These are phyloP conservation scores for Neomonachus schauinslandi DNA, from an alignment of 2,113 vertebrate species.

Conservation along the genomic window DNA sequence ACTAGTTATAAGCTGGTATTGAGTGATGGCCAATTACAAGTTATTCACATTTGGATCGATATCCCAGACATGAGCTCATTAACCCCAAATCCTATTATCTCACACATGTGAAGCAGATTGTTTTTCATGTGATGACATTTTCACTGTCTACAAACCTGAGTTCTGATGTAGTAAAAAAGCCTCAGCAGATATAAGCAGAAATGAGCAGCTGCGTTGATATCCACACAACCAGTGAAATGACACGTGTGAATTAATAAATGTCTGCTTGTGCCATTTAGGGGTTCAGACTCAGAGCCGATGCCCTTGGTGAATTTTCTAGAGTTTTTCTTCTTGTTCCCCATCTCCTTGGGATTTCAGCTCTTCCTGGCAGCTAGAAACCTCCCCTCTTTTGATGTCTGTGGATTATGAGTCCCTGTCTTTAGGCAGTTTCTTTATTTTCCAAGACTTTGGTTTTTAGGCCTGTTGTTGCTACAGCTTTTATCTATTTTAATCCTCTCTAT, in stretches of 20 bases:
- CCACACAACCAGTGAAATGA: neutral
- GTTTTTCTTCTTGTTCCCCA: neutral
- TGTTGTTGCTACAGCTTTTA: neutral
- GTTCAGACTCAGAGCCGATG: neutral
- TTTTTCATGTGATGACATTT: constrained; percentile 68
- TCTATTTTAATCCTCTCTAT: constrained; percentile 44
- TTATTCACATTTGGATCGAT: constrained; percentile 70
- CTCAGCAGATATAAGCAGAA: constrained; percentile 14
- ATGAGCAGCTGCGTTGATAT: neutral
- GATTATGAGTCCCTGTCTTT: neutral
- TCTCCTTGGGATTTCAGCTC: neutral
- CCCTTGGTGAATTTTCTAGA: constrained; percentile 14
- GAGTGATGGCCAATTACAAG: constrained; percentile 65
- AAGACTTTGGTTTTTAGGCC: neutral
- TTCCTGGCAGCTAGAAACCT: neutral
- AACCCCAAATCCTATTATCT: constrained; percentile 68
- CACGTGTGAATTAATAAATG: constrained; percentile 5
- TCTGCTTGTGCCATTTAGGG: neutral
- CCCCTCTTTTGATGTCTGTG: neutral
- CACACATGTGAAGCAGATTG: constrained; percentile 71
- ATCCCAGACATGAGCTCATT: constrained; percentile 71
- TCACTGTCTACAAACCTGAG: constrained; percentile 59
- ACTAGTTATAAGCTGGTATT: constrained; percentile 41
- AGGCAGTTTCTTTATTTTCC: constrained; percentile 35
- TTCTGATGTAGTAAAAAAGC: constrained; percentile 48